Base-by-base conservation (phyloP, 2,888 invertebrate genomes). In the Andrena camellia region DNA sequence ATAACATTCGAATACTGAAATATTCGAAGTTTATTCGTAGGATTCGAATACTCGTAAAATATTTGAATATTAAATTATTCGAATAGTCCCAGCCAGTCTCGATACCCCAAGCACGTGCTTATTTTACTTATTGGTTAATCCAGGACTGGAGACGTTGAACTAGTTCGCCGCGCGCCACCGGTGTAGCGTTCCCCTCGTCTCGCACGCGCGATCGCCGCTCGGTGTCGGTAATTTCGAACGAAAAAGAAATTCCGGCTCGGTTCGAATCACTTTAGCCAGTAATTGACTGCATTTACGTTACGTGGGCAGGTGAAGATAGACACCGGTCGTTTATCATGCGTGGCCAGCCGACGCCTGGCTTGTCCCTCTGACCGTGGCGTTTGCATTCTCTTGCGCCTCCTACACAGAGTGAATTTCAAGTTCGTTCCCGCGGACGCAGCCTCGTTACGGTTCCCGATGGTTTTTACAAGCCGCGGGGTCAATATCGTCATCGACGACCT, bases 241-340 rank as follows among this genome's bases (percentile, higher is more conserved):
- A n/a, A 54, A 82, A 85, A 82, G 66, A 66, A 79, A 77, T 85
- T 77, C 82, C 57, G 72, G 60, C 66, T 57, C 42, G 10, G 42
- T 35, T 26, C 85, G 76, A 86, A 86, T 86, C 83, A 86, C 80
- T 81, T 85, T 86, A 66, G 57, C 67, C 50, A 13, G 67, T 86
- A 86, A 86, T 86, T 81, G 83, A 83, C 80, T 85, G 78, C 80
- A 85, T 85, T 86, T 82, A 75, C 84, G 77, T 85, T 77, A 86
- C 81, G 86, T 83, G 86, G 86, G 79, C 77, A 86, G 86, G 84
- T 86, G 86, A 86, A 81, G 78, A 86, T 86, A 86, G 86, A 86
- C 81, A 75, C 74, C 78, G 63, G 62, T 81, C 86, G 81, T 86
- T 86, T 84, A 84, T 86, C 84, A 86, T 77, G 63, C 68, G 57